Base-by-base conservation (phyloP, 2,797 vertebrate species). In the Poecilia gillii region DNA sequence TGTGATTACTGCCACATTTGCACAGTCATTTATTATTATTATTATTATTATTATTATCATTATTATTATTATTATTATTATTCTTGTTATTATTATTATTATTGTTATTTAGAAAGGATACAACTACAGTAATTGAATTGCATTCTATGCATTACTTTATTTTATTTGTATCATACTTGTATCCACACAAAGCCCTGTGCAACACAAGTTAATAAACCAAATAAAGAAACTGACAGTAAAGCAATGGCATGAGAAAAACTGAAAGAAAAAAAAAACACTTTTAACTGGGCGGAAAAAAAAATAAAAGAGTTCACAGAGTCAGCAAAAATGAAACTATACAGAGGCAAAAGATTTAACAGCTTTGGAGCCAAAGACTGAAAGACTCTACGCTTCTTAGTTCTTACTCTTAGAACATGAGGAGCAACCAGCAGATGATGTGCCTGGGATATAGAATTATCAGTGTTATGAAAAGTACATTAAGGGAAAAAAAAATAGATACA, bases 1-100 rank as follows among this genome's bases (percentile, higher is more conserved):
- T 7, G 45, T 82, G 74, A 81, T 82, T 76, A 82, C 45, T 64
- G 36, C 3, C 6, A 2, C 46, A n/a, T 47, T 86, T 71, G 11
- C 49, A 41, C 31, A 45, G n/a, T 4, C 72, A 72, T 53, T 45
- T 6, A 2, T 49, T 6, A 6, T 6, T 47, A 39, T 33, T 33
- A 33, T 33, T 33, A 33, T 33, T 33, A 33, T 33, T 33, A 33
- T 33, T 39, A 45, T 51, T 46, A 51, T 23, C 23, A 23, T 8
- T 51, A 23, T 51, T 51, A 51, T 51, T 51, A 43, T 51, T 46
- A 51, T 23, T 51, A 23, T 8, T 51, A 23, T 51, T 51, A 51
- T 51, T 51, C n/a, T n/a, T n/a, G n/a, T n/a, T n/a, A n/a, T n/a
- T n/a, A n/a, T n/a, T 39, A 43, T 51, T 46, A 51, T 23, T 51